Evolutionary conservation across 1,140 invertebrate species (phyloP).

Genomic region (Anoplolepis gracilipes): DNA sequence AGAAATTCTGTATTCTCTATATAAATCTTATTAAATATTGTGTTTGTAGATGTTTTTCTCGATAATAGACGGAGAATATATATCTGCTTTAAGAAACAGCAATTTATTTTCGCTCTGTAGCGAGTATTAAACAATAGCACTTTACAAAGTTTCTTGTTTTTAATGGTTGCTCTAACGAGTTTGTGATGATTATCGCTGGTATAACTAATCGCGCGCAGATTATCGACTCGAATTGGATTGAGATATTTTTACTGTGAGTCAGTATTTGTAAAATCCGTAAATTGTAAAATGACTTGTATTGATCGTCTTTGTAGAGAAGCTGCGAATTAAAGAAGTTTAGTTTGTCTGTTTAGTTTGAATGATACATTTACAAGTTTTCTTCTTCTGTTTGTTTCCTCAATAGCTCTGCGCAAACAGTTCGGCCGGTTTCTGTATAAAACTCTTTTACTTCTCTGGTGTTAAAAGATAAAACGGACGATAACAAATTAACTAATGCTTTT

Average conservation of each 20-base stretch:
- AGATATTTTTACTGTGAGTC: not conserved
- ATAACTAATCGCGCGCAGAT: conserved; percentile 9
- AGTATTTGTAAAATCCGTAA: not conserved
- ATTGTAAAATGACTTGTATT: not conserved
- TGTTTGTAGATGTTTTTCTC: conserved; percentile 14
- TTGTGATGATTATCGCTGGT: conserved; percentile 32
- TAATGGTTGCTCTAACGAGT: conserved; percentile 45
- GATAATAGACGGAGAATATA: not conserved
- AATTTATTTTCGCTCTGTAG: conserved; percentile 45
- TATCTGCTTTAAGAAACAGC: conserved; percentile 17
- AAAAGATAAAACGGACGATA: conserved; percentile 8
- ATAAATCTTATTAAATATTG: conserved; percentile 43
- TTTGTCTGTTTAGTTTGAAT: conserved; percentile 19
- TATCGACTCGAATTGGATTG: conserved; percentile 5
- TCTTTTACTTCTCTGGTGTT: not conserved
- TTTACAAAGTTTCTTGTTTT: conserved; percentile 41
- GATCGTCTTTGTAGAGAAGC: not conserved
- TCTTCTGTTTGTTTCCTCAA: not conserved
- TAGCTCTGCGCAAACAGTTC: conserved; percentile 4
- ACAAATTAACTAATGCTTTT: conserved; percentile 47
- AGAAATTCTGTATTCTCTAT: not conserved
- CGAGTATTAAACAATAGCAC: conserved; percentile 42
- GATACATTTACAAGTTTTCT: conserved; percentile 1
- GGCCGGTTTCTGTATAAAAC: not conserved
- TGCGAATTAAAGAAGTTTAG: not conserved